Evolutionary conservation across 2,888 invertebrate species (phyloP), one percentile per base, ranked within the genome.

Genomic region (Sicus ferrugineus): DNA sequence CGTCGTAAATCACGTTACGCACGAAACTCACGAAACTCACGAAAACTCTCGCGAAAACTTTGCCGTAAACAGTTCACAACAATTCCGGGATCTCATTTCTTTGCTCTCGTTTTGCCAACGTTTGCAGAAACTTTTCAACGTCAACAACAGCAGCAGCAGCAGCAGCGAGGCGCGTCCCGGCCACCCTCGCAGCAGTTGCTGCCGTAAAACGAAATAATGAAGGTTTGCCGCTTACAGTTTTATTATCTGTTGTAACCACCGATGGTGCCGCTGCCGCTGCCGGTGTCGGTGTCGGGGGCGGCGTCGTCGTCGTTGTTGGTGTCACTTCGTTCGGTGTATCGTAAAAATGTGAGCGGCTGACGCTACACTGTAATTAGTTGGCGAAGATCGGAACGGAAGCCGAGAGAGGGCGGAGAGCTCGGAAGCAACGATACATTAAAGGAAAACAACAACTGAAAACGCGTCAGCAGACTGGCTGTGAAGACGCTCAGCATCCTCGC

Each of bases 1-100:
- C 54, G 68, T 70, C 74, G 73, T 75, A 76, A 75, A 75, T 75
- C 74, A 75, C 74, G 73, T 74, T 76, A 76, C 75, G 73, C 74
- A 75, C 69, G 74, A 73, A 75, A 73, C 72, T 74, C 73, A 70
- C 70, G 72, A 65, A 71, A 73, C 67, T 71, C 26, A 46, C 48
- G 67, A 73, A 65, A 71, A 73, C 67, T 71, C 26, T 54, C 48
- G 67, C 70, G 64, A 63, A 70, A 56, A 69, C 68, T 67, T 72
- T 64, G 54, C 38, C 63, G 63, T 46, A 46, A 67, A 50, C 48
- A 66, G 54, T 48, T 66, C 48, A 19, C 46, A 65, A 65, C 65
- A 52, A 65, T 65, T 50, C 65, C 19, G 28, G 3, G 4, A 19
- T 4, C 23, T 14, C 58, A 46, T 67, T 66, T 52, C 42, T 42